Conservation (phyloP, 2,888 invertebrate species). For the Napeogenes inachia region DNA sequence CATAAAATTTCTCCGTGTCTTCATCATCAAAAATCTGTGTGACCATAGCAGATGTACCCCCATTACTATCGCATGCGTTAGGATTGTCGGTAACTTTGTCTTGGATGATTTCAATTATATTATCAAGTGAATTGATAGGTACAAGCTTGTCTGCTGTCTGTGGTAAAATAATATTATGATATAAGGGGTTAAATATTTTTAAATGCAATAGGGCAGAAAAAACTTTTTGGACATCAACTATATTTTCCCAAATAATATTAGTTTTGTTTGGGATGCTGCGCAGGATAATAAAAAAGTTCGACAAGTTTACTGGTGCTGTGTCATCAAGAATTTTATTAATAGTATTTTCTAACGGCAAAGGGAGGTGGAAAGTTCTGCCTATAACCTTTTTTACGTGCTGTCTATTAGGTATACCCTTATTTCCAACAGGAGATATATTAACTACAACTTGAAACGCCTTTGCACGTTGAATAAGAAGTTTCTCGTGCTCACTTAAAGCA, state of each 20-base stretch:
- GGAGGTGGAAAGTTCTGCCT: conserved; percentile 32
- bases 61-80: too few species aligned
- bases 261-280: too few species aligned
- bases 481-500: conserved; percentile 20
- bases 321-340: conserved; percentile 39
- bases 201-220: conserved; percentile 37
- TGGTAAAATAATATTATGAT: conserved; percentile 17
- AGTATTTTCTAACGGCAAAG: conserved; percentile 43
- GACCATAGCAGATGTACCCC: too few species aligned
- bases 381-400: conserved; percentile 31
- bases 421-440: conserved; percentile 39
- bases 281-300: conserved; percentile 34
- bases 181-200: conserved; percentile 31
- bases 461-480: conserved; percentile 31
- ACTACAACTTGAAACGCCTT: conserved; percentile 46
- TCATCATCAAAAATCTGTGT: too few species aligned
- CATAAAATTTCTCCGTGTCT: too few species aligned
- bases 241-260: too few species aligned
- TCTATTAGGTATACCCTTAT: conserved; percentile 35
- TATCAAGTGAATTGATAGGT: too few species aligned
- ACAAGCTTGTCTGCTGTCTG: too few species aligned
- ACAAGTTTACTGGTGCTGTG: conserved; percentile 40
- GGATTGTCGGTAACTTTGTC: too few species aligned
- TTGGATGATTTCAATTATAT: too few species aligned
- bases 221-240: conserved; percentile 13